Percentiles rank a stretch among this genome's conserved stretches.
These are phyloP conservation scores for Menura novaehollandiae DNA, from an alignment of 2,113 vertebrate genomes.

Conservation along the genomic window DNA sequence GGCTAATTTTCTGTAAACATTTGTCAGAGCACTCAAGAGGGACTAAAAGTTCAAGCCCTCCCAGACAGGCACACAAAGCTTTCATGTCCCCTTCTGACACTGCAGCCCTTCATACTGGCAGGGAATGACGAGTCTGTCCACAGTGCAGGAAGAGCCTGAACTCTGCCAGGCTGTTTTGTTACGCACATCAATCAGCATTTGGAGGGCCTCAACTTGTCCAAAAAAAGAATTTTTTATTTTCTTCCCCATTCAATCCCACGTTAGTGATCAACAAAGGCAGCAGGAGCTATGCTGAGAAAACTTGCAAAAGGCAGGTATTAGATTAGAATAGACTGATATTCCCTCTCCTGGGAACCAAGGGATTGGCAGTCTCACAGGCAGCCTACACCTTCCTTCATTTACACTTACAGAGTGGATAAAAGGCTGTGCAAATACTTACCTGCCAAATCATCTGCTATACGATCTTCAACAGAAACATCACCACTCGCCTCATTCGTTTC, in stretches of 20 bases:
- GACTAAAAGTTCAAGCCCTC: not conserved
- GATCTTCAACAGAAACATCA: slow-evolving; percentile 47
- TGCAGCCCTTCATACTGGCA: not conserved
- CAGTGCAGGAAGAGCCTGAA: not conserved
- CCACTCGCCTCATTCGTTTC: slow-evolving; percentile 32
- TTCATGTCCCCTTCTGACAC: not conserved
- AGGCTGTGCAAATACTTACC: slow-evolving; percentile 31
- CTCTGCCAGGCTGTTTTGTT: not conserved
- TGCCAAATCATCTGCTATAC: slow-evolving; percentile 1
- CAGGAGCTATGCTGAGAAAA: not conserved
- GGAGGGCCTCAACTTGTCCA: not conserved
- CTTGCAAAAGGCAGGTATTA: not conserved
- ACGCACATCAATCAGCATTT: not conserved
- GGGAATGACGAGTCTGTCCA: not conserved
- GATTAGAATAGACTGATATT: not conserved
- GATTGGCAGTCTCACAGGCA: not conserved
- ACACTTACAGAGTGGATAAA: not conserved
- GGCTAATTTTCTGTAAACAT: not conserved
- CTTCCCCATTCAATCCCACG: not conserved
- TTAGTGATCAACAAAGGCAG: not conserved
- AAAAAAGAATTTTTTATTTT: not conserved
- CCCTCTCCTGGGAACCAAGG: not conserved
- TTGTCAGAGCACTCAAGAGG: not conserved
- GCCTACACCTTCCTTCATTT: not conserved
- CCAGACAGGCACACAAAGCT: not conserved